A percentile compares a stretch with the other conserved stretches of the same genome.
Conservation (phyloP, 2,113 vertebrate genomes). For the Mus spicilegus region DNA sequence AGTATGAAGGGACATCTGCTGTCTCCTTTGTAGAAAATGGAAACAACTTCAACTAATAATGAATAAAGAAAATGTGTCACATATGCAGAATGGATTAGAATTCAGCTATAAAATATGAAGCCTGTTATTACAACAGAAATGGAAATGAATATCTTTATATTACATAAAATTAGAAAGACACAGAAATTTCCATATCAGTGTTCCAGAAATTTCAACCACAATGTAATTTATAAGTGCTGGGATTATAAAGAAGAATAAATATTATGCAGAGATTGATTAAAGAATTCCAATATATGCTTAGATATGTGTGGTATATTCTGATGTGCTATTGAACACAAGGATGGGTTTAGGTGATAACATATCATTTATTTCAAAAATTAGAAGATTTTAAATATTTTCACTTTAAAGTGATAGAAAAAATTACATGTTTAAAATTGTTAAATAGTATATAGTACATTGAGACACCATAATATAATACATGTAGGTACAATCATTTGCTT, state of each 20-base stretch:
- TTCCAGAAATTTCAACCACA: background rate
- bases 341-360: background rate
- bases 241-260: background rate
- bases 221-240: background rate
- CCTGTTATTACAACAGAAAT: too few relatives aligned
- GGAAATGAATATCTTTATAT: background rate
- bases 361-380: background rate
- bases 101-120: background rate
- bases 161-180: background rate
- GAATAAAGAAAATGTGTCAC: background rate
- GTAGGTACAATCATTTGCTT: background rate
- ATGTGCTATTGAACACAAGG: too few relatives aligned
- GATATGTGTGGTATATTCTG: too few relatives aligned
- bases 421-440: background rate
- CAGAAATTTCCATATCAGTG: background rate
- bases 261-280: background rate
- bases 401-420: background rate
- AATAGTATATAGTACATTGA: background rate
- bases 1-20: background rate
- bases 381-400: background rate
- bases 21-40: background rate
- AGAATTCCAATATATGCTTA: background rate
- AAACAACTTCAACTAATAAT: background rate
- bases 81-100: too few relatives aligned
- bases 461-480: background rate